Evolutionary conservation across 2,113 vertebrate species (phyloP).

Genomic region (Petrocephalus microphthalmus): DNA sequence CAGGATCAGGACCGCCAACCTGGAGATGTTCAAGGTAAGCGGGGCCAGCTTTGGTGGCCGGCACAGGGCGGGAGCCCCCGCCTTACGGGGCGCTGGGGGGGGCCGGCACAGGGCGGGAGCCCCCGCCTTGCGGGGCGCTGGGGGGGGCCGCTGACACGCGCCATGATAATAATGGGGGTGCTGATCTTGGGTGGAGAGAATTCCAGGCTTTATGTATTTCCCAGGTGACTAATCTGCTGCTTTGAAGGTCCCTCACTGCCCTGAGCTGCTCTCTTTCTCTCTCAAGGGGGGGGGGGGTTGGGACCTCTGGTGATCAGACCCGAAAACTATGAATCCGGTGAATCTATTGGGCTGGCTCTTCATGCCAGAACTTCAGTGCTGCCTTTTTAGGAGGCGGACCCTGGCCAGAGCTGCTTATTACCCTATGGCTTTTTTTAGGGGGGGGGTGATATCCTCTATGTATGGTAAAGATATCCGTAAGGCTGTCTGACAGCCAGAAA

Average conservation of each 20-base stretch:
- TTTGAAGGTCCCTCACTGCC: not conserved
- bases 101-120: not conserved
- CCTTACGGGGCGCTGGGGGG: not conserved
- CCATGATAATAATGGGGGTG: not conserved
- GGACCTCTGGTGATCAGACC: not conserved
- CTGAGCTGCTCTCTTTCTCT: not conserved
- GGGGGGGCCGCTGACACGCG: not conserved
- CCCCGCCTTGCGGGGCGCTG: fast-evolving
- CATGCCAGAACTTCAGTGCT: not conserved
- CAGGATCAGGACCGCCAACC: constrained; percentile 77
- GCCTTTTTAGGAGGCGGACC: not conserved
- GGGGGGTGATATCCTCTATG: not conserved
- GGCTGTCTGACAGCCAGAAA: not conserved
- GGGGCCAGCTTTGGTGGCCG: no score
- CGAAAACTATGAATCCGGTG: not conserved
- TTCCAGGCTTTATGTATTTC: not conserved
- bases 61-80: not conserved
- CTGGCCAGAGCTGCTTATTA: not conserved
- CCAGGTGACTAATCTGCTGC: not conserved
- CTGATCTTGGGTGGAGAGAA: not conserved
- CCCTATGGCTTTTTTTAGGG: not conserved
- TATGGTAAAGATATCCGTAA: not conserved
- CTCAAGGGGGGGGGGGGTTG: not conserved
- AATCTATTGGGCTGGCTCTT: not conserved
- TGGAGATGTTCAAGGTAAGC: constrained; percentile 91